A percentile compares a stretch with the other conserved stretches of the same genome.
phyloP scores from a whole-genome alignment of 2,113 vertebrate species.

The Phylloscopus trochilus region DNA sequence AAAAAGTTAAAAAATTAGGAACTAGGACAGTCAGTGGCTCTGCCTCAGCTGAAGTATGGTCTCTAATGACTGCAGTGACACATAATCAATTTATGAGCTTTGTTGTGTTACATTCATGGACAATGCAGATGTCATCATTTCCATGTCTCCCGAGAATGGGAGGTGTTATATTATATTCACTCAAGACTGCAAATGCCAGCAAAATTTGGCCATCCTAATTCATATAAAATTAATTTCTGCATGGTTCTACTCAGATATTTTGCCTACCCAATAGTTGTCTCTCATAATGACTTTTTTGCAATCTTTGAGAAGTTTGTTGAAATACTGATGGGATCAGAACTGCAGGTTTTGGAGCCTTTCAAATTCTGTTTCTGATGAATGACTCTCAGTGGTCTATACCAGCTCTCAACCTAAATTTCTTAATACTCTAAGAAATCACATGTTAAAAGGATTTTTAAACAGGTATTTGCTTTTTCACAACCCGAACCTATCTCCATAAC shows the following conservation, averaged over 20 bases:
- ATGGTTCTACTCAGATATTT: neutral
- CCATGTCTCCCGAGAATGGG: neutral
- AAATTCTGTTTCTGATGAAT: neutral
- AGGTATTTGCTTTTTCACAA: neutral
- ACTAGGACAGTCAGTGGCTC: neutral
- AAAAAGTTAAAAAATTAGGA: neutral
- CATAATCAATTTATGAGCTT: slow-evolving; percentile 11
- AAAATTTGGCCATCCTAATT: neutral
- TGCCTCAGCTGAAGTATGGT: neutral
- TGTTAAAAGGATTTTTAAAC: neutral
- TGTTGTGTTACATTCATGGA: neutral
- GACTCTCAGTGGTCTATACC: neutral
- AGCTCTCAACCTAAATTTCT: neutral
- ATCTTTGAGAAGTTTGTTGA: neutral
- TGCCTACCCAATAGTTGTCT: neutral
- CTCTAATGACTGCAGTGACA: neutral
- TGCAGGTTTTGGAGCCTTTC: neutral
- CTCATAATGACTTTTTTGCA: neutral
- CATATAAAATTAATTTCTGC: neutral
- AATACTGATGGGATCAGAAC: neutral
- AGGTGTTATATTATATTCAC: neutral
- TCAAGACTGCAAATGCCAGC: neutral
- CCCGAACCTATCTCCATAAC: neutral
- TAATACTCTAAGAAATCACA: neutral
- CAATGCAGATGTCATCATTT: neutral